A percentile compares a stretch with the other conserved stretches of the same genome.
Conservation (phyloP, 2,797 vertebrate species). For the Microhierax caerulescens region DNA sequence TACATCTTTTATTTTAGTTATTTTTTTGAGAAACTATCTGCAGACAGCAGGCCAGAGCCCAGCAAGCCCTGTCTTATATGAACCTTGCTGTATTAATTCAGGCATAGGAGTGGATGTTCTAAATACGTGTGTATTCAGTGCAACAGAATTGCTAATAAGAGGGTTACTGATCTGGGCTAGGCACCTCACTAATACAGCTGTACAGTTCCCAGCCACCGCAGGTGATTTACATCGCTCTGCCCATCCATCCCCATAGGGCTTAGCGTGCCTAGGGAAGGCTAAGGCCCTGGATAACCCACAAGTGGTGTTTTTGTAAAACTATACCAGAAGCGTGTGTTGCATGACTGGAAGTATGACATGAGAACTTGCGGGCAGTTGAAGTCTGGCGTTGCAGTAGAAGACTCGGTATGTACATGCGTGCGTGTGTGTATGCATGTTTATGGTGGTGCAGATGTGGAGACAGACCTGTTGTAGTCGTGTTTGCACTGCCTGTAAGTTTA, state of each 20-base stretch:
- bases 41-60: neutral
- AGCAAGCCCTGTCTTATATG: neutral
- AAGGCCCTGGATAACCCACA: neutral
- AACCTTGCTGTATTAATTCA: neutral
- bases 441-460: neutral
- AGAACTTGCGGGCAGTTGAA: neutral
- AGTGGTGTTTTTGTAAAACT: neutral
- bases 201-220: neutral
- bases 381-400: neutral
- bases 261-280: neutral
- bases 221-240: neutral
- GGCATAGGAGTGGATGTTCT: neutral
- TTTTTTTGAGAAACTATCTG: neutral
- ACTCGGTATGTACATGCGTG: rapidly evolving
- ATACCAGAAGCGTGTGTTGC: neutral
- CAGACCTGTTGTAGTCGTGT: neutral
- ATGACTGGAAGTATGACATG: neutral
- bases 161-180: neutral
- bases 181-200: neutral
- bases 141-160: neutral
- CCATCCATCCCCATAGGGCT: neutral
- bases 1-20: neutral
- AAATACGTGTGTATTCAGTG: neutral
- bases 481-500: neutral
- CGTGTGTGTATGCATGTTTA: no score